Base-by-base conservation (phyloP, 2,113 vertebrate species). In the Rhodinocichla rosea region DNA sequence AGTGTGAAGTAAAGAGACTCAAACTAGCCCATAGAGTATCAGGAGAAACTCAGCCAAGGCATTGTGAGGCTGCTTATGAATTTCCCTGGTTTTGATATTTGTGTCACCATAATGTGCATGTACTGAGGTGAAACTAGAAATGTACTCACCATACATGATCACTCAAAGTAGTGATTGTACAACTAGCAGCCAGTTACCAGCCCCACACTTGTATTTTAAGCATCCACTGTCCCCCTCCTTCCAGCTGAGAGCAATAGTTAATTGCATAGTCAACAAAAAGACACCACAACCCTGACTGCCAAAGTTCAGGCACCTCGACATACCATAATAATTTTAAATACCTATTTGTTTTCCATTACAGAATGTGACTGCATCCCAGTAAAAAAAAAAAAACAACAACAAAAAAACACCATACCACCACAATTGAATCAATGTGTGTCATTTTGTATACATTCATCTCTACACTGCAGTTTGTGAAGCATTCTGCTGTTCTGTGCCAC, bases 51-150 rank as follows among this genome's bases (percentile, higher is more conserved):
- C 59, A 49, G 62, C 12, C 63, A 69, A 60, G 83, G 42, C 28
- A 67, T 45, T 42, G 24, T 14, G 37, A 73, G 44, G 49, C 39
- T 71, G 20, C 9, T 62, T 57, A 4, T 1, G 13, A 59, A 33
- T 2, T 24, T 59, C 35, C 39, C 47, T 68, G 65, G n/a, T 55
- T 77, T 35, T 65, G 23, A 35, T 22, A 64, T n/a, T 18, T 63
- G 21, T 44, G 22, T 52, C 74, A 68, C 49, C n/a, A 15, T 2
- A 68, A 50, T 0, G 4, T 11, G 5, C 10, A 32, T 0, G 3
- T 15, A 52, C 1, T 1, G 17, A 93, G 64, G 53, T 28, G 20
- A 87, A 69, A 57, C 14, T 20, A 79, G 40, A 56, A 37, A 37
- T 12, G 19, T 9, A 45, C 20, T 84, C 20, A 1, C 27, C 44